Conservation (phyloP, 2,888 invertebrate species). For the Campopleginae sp. region DNA sequence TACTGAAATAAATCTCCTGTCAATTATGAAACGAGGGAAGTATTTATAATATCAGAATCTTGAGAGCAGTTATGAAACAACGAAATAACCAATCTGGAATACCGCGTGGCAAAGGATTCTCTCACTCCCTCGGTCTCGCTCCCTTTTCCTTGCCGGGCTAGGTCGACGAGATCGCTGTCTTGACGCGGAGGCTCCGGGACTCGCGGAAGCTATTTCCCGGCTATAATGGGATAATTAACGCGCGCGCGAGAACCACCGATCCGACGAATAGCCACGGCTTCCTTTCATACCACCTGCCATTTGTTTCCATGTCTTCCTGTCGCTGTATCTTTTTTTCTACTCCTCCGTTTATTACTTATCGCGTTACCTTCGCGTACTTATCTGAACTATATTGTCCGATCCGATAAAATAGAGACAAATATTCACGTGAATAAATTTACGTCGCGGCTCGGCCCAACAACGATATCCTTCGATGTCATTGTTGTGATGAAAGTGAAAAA, state of each 20-base stretch:
- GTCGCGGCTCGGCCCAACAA: too few relatives aligned
- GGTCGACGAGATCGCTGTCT: slow-evolving; percentile 68
- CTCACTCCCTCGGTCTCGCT: slow-evolving; percentile 42
- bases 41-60: not conserved
- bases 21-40: not conserved
- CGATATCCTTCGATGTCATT: not conserved
- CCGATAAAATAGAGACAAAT: not conserved
- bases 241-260: slow-evolving; percentile 79
- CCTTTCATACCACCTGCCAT: slow-evolving; percentile 46
- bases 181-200: slow-evolving; percentile 61
- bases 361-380: slow-evolving; percentile 3
- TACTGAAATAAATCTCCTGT: not conserved
- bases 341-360: slow-evolving; percentile 26
- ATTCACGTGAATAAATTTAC: not conserved
- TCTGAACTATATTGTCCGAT: not conserved
- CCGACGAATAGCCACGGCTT: slow-evolving; percentile 73
- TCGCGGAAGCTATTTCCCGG: slow-evolving; percentile 82
- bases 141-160: slow-evolving; percentile 36
- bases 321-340: slow-evolving; percentile 5
- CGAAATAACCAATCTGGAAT: slow-evolving; percentile 39
- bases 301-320: slow-evolving; percentile 43
- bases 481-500: not conserved
- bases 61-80: slow-evolving; percentile 9
- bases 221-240: slow-evolving; percentile 81
- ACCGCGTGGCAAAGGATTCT: slow-evolving; percentile 28